phyloP scores from a whole-genome alignment of 2,113 vertebrate species.

The Euleptes europaea region DNA sequence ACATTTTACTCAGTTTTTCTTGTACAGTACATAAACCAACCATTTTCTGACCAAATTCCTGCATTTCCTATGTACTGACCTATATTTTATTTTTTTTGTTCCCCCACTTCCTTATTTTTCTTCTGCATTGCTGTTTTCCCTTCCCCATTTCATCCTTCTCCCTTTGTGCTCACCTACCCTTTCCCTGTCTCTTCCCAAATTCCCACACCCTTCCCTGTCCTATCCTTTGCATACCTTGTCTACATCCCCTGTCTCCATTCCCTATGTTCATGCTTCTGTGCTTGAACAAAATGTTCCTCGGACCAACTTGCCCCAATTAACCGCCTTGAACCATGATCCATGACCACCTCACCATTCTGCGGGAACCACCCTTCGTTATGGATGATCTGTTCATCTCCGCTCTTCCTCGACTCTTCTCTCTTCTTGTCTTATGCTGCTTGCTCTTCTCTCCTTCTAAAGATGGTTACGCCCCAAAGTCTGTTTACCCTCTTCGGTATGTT shows the following conservation, averaged over 20 bases:
- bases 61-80: slow-evolving; percentile 99
- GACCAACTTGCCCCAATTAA: slow-evolving; percentile 97
- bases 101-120: slow-evolving; percentile 88
- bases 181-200: slow-evolving; percentile 79
- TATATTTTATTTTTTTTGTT: slow-evolving; percentile 99
- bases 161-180: slow-evolving; percentile 77
- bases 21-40: slow-evolving; percentile 96
- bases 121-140: slow-evolving; percentile 88
- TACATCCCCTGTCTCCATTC: slow-evolving; percentile 74
- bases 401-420: slow-evolving; percentile 99
- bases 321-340: slow-evolving; percentile 97
- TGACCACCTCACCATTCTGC: slow-evolving; percentile 99
- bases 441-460: slow-evolving; percentile 92
- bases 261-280: slow-evolving; percentile 89
- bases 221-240: slow-evolving; percentile 75
- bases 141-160: slow-evolving; percentile 82
- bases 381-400: slow-evolving; percentile 99
- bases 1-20: slow-evolving; percentile 93
- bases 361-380: slow-evolving; percentile 99
- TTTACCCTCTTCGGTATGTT: slow-evolving; percentile 95
- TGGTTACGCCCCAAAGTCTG: slow-evolving; percentile 92
- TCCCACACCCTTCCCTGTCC: slow-evolving; percentile 73
- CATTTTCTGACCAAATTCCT: slow-evolving; percentile 99
- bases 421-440: slow-evolving; percentile 99
- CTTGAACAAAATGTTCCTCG: slow-evolving; percentile 94